These are phyloP conservation scores for Acipenser oxyrinchus DNA, from an alignment of 2,797 vertebrate species.

Conservation along the genomic window DNA sequence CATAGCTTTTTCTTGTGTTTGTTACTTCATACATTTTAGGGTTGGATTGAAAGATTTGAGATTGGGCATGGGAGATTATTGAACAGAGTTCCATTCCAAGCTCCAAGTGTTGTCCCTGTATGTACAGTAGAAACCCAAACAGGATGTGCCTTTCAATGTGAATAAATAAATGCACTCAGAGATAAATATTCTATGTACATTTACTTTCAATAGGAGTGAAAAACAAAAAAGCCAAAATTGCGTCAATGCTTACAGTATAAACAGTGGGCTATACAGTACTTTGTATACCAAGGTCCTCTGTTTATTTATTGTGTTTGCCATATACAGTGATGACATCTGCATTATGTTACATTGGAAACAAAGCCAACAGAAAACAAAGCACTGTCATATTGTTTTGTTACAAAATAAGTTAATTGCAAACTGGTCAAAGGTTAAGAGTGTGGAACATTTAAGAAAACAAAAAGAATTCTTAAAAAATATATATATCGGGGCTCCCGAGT, in stretches of 20 bases:
- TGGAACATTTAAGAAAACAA: conserved; percentile 29
- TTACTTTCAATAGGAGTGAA: no score
- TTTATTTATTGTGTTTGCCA: no score
- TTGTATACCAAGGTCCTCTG: no score
- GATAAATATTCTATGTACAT: no score
- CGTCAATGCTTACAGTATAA: no score
- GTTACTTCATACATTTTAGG: conserved; percentile 33
- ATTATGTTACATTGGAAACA: no score
- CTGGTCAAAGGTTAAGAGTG: conserved; percentile 28
- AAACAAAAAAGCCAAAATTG: no score
- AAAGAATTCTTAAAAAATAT: background rate
- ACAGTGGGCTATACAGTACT: no score
- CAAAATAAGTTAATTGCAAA: conserved; percentile 31
- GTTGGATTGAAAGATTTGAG: conserved; percentile 9
- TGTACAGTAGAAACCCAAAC: conserved; percentile 4
- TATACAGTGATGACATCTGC: no score
- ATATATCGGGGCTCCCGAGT: background rate
- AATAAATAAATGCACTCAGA: no score
- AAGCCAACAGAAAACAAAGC: no score
- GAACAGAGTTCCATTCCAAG: conserved; percentile 13
- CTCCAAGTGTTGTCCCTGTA: conserved; percentile 3
- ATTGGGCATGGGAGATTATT: conserved; percentile 3
- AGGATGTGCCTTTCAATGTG: conserved; percentile 10
- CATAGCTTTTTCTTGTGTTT: conserved; percentile 14
- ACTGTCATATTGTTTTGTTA: no score